These are phyloP conservation scores for Chrysemys picta DNA, from an alignment of 2,113 vertebrate species.

Conservation along the genomic window DNA sequence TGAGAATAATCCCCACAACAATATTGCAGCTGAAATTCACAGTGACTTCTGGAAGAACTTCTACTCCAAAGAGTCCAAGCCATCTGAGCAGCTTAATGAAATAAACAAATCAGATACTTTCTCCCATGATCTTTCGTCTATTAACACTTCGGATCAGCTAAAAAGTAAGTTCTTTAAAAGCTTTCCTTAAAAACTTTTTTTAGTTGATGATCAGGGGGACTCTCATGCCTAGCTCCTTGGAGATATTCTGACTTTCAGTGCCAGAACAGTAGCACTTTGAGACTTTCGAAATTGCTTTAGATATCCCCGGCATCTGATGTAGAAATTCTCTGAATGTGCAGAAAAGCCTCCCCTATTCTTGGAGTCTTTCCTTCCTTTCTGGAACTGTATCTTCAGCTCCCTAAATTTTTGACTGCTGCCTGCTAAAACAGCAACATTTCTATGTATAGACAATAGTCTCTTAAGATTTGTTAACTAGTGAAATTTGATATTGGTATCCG, in stretches of 20 bases:
- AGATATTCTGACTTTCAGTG: not conserved
- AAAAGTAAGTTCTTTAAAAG: slow-evolving; percentile 48
- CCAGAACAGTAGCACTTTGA: not conserved
- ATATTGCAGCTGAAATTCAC: not conserved
- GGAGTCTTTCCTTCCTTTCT: not conserved
- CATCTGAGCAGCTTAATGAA: not conserved
- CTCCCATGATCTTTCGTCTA: slow-evolving; percentile 14
- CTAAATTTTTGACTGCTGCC: not conserved
- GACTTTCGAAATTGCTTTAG: not conserved
- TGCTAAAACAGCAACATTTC: not conserved
- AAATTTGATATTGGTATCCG: not conserved
- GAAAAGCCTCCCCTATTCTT: not conserved
- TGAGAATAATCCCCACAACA: slow-evolving; percentile 54
- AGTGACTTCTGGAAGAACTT: slow-evolving; percentile 65
- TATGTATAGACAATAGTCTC: not conserved
- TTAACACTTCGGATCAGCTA: not conserved
- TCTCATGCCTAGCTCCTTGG: not conserved
- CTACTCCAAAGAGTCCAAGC: slow-evolving; percentile 27
- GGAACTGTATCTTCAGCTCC: not conserved
- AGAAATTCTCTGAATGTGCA: not conserved
- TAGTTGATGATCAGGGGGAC: not conserved
- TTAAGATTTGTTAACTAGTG: not conserved
- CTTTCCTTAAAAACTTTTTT: not conserved
- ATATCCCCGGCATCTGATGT: not conserved
- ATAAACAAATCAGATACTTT: not conserved